Conservation (phyloP, 2,888 invertebrate species). For the Cheilosia scutellata region DNA sequence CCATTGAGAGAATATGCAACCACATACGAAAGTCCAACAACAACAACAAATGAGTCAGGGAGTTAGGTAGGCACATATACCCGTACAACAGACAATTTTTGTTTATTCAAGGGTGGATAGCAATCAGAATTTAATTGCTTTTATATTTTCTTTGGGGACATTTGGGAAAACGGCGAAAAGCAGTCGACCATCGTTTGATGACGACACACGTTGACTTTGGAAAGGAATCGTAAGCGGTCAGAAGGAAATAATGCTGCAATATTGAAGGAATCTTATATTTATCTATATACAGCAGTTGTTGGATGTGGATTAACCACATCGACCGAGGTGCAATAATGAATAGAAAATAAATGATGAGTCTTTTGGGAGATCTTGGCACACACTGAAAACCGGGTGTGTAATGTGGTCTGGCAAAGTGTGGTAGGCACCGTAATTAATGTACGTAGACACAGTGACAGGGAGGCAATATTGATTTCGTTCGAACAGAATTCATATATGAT, state of each 20-base stretch:
- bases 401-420: conserved; percentile 36
- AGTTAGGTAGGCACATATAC: no score
- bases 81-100: conserved; percentile 7
- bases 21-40: conserved; percentile 26
- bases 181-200: conserved; percentile 21
- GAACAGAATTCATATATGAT: conserved; percentile 56
- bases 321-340: conserved; percentile 69
- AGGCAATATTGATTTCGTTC: conserved; percentile 56
- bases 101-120: conserved; percentile 75
- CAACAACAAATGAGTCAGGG: conserved; percentile 19
- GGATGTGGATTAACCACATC: conserved; percentile 55
- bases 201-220: conserved; percentile 4
- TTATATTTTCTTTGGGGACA: conserved; percentile 77
- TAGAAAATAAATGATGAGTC: conserved; percentile 73
- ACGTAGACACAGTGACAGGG: conserved; percentile 8
- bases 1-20: conserved; percentile 28
- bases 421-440: conserved; percentile 52
- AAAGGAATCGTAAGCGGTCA: conserved; percentile 48
- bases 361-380: conserved; percentile 65
- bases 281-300: neutral
- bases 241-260: conserved; percentile 51
- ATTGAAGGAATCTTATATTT: conserved; percentile 38
- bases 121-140: conserved; percentile 83
- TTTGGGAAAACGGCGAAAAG: conserved; percentile 36
- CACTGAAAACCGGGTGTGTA: conserved; percentile 29